These are phyloP conservation scores for Drosophila busckii DNA, from an alignment of 1,140 invertebrate species.

Conservation along the genomic window DNA sequence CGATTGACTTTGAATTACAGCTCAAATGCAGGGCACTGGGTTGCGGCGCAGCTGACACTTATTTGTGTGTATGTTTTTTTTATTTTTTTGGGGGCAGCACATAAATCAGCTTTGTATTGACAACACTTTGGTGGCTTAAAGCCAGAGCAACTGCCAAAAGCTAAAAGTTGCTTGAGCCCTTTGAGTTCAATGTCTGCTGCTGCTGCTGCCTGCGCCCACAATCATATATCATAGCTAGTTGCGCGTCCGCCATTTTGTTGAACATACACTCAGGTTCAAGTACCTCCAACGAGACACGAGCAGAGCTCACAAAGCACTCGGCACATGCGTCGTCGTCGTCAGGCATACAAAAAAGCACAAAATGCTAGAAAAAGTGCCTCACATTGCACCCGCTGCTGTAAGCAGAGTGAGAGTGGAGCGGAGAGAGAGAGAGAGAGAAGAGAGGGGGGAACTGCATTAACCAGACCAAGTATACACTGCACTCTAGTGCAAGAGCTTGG, in stretches of 20 bases:
- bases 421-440: neutral
- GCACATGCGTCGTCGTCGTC: constrained; percentile 47
- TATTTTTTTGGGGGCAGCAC: constrained; percentile 58
- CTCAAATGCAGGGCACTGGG: constrained; percentile 61
- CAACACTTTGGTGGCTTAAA: constrained; percentile 47
- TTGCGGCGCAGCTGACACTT: constrained; percentile 53
- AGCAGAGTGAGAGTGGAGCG: neutral
- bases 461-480: constrained; percentile 25
- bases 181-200: constrained; percentile 52
- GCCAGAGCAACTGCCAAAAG: neutral
- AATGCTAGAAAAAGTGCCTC: constrained; percentile 36
- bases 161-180: neutral
- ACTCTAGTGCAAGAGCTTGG: too few relatives aligned
- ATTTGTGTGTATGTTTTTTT: too few relatives aligned
- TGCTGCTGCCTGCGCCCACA: constrained; percentile 25
- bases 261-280: constrained; percentile 58
- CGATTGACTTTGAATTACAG: constrained; percentile 71
- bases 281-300: constrained; percentile 45
- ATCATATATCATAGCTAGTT: constrained; percentile 55
- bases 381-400: constrained; percentile 25
- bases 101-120: constrained; percentile 61
- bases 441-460: constrained; percentile 3
- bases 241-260: constrained; percentile 52
- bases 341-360: constrained; percentile 11
- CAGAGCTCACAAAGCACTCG: constrained; percentile 30